Percentiles rank a stretch among this genome's conserved stretches.
Conservation (phyloP, 2,888 invertebrate species). For the Antheraea assamensis region DNA sequence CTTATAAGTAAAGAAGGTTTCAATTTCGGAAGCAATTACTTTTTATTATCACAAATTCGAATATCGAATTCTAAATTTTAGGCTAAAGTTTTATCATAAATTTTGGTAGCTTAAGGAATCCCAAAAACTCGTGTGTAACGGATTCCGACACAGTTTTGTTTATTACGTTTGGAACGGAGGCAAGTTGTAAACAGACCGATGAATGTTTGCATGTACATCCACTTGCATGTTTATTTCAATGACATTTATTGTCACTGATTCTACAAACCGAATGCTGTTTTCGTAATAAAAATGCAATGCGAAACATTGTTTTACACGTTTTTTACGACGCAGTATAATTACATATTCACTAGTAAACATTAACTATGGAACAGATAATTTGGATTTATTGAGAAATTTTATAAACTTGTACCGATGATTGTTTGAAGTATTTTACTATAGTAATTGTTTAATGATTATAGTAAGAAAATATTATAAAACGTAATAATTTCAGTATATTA, state of each 20-base stretch:
- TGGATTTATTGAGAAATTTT: not conserved
- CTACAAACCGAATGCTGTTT: slow-evolving; percentile 31
- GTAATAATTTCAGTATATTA: too few relatives aligned
- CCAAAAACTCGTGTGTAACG: slow-evolving; percentile 61
- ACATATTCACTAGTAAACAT: not conserved
- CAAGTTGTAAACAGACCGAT: slow-evolving; percentile 46
- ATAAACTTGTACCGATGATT: not conserved
- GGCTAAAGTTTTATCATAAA: not conserved
- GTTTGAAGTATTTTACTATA: not conserved
- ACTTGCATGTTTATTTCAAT: slow-evolving; percentile 29
- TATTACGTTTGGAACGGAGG: slow-evolving; percentile 62
- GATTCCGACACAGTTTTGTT: slow-evolving; percentile 50
- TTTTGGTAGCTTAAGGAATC: not conserved
- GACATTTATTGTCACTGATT: slow-evolving; percentile 36
- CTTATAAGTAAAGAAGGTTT: not conserved
- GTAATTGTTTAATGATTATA: not conserved
- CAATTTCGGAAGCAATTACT: not conserved
- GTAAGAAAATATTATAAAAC: not conserved
- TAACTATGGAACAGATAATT: not conserved
- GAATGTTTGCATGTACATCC: slow-evolving; percentile 35
- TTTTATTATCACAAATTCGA: not conserved
- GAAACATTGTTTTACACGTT: slow-evolving; percentile 14
- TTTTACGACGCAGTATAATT: slow-evolving; percentile 5
- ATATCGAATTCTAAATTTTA: not conserved
- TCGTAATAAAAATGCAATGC: slow-evolving; percentile 20